These are phyloP conservation scores for Thaumetopoea pityocampa DNA, from an alignment of 1,140 invertebrate genomes.

Conservation along the genomic window DNA sequence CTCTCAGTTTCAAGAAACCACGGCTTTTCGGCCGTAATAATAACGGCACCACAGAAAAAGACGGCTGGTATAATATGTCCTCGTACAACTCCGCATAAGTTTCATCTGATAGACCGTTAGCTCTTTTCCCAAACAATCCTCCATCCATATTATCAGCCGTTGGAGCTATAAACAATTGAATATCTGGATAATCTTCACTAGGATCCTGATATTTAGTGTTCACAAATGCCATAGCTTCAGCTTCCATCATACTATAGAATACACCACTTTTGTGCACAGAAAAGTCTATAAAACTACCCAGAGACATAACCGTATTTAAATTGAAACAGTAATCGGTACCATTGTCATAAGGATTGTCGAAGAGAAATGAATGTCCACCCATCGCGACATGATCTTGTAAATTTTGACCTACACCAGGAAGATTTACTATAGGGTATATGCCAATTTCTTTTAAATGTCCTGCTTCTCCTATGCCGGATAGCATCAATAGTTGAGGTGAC, in stretches of 20 bases:
- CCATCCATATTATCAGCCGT: conserved; percentile 86
- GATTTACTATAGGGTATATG: conserved; percentile 76
- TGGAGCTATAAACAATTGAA: conserved; percentile 85
- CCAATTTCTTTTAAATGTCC: conserved; percentile 79
- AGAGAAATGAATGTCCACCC: conserved; percentile 77
- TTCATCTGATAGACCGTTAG: conserved; percentile 80
- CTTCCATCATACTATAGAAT: conserved; percentile 81
- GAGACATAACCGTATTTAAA: conserved; percentile 75
- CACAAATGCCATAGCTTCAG: conserved; percentile 86
- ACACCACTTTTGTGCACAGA: conserved; percentile 75
- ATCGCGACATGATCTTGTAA: conserved; percentile 87
- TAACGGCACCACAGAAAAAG: conserved; percentile 81
- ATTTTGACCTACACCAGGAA: conserved; percentile 88
- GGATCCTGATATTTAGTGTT: conserved; percentile 83
- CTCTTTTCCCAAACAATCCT: conserved; percentile 81
- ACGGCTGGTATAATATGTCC: conserved; percentile 80
- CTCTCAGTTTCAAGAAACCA: conserved; percentile 81
- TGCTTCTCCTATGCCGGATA: conserved; percentile 85
- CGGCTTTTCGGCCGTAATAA: conserved; percentile 83
- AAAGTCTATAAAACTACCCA: conserved; percentile 77
- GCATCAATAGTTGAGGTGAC: conserved; percentile 88
- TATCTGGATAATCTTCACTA: conserved; percentile 83
- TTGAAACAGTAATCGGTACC: conserved; percentile 77
- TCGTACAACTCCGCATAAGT: conserved; percentile 82
- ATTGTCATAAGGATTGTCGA: conserved; percentile 64